Evolutionary conservation across 2,797 vertebrate genomes (phyloP), one percentile per base, ranked within the genome.

Genomic region (Toxotes lorentzi): DNA sequence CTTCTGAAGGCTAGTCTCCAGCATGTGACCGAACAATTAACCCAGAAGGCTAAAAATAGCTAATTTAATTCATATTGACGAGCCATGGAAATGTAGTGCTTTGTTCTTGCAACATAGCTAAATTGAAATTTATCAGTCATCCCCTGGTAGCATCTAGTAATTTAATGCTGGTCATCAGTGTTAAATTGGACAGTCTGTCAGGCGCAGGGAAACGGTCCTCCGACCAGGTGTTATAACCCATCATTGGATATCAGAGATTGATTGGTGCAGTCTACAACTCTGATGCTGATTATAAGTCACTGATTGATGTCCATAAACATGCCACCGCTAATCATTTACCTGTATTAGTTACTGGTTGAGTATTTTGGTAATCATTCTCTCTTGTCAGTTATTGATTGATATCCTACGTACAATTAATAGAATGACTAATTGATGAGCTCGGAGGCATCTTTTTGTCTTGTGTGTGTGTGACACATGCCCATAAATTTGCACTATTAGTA

Each of bases 81-180:
- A 76, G 70, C 76, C 83, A 78, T 79, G 84, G 81, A 85, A 87
- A 89, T 82, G 81, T 61, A 73, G 70, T 4, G 58, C 82, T 85
- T 89, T 88, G 87, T 92, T 89, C 88, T 50, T 62, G 69, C 76
- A 86, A 85, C 78, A 84, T 84, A 60, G 65, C 73, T 70, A 74
- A 85, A 87, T 89, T 84, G 72, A 89, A 92, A 87, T 83, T 13
- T 83, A 86, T 89, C 89, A 78, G 61, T 88, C 80, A 76, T 84
- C 80, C 78, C 66, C 17, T 48, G 79, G 70, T 82, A 68, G 57
- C 40, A 14, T 77, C 77, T 58, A 30, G 66, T 87, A 88, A 89
- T 91, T 90, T 83, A 89, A 86, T 76, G 73, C 79, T 65, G 78
- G 85, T 82, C 84, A 78, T 89, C 85, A 70, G 77, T 85, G 86